Evolutionary conservation across 2,888 invertebrate genomes (phyloP).

Genomic region (Ommatoiulus sabulosus): DNA sequence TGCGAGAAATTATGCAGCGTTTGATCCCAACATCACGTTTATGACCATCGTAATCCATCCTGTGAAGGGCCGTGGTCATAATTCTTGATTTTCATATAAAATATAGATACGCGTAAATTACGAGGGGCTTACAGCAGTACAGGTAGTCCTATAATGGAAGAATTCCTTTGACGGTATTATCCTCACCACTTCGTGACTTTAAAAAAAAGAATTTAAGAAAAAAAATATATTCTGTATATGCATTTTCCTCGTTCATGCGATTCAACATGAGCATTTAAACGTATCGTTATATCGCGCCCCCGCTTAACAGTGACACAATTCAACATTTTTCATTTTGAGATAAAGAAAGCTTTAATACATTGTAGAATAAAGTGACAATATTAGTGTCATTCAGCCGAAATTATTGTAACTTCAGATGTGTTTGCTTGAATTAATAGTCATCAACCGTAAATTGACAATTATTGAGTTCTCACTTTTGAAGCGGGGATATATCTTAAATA

Average conservation of each 20-base stretch:
- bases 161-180: slow-evolving; percentile 20
- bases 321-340: no score
- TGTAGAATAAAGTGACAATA: no score
- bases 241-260: background rate
- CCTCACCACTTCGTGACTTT: background rate
- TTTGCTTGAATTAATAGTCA: no score
- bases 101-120: slow-evolving; percentile 33
- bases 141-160: background rate
- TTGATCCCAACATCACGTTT: slow-evolving; percentile 22
- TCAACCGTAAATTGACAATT: no score
- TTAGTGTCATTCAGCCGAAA: no score
- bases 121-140: background rate
- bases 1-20: background rate
- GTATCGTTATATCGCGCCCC: no score
- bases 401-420: no score
- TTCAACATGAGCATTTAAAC: no score
- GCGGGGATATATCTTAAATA: no score
- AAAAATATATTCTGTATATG: background rate
- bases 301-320: no score
- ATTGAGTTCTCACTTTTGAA: no score
- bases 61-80: slow-evolving; percentile 21
- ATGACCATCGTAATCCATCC: slow-evolving; percentile 22
- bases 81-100: slow-evolving; percentile 25
- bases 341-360: no score
- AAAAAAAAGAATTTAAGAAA: background rate